Conservation (phyloP, 2,113 vertebrate species). For the Semnornis frantzii region DNA sequence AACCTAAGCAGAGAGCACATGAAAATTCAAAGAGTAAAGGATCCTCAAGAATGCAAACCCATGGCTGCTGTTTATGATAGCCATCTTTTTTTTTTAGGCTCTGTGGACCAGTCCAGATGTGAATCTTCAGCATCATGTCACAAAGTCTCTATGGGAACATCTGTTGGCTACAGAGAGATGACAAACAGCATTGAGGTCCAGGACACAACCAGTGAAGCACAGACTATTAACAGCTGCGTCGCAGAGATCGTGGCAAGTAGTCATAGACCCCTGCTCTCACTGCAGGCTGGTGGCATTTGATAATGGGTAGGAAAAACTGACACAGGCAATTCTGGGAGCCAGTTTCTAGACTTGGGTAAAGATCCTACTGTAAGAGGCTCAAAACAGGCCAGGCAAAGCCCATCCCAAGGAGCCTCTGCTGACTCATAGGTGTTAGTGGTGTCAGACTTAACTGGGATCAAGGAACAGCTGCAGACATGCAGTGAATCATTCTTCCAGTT, state of each 20-base stretch:
- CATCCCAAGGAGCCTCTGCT: constrained; percentile 30
- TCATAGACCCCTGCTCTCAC: constrained; percentile 3
- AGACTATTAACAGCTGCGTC: neutral
- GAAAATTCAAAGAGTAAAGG: neutral
- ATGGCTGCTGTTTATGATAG: neutral
- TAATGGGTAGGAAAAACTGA: constrained; percentile 66
- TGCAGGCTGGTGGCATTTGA: constrained; percentile 23
- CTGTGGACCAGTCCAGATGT: neutral
- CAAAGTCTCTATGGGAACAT: neutral
- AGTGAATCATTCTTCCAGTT: constrained; percentile 66
- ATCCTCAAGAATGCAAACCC: neutral
- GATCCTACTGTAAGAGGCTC: constrained; percentile 35
- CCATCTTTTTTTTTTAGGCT: neutral
- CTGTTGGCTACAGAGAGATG: neutral
- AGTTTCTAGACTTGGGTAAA: constrained; percentile 41
- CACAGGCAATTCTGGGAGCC: constrained; percentile 3
- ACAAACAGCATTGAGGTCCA: neutral
- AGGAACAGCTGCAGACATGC: constrained; percentile 50
- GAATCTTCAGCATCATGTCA: neutral
- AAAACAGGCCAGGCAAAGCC: constrained; percentile 50
- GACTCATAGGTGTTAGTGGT: constrained; percentile 67
- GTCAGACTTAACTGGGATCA: constrained; percentile 56
- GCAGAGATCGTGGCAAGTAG: neutral
- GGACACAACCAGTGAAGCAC: neutral
- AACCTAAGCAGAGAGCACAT: neutral